Evolutionary conservation across 2,113 vertebrate genomes (phyloP).

Genomic region (Rhodinocichla rosea): DNA sequence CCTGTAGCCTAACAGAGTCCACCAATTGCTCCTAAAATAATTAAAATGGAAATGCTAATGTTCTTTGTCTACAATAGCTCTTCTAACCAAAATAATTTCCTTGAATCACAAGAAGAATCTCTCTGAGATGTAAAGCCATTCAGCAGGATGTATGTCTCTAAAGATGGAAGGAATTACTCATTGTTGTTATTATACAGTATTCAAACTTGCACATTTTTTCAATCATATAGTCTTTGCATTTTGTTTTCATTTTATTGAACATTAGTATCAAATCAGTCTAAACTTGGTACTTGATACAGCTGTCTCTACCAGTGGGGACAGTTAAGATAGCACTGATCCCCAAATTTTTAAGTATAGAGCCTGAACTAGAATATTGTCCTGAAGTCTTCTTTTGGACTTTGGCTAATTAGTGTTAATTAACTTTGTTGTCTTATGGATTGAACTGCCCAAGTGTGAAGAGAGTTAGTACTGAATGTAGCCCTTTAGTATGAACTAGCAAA

Average conservation of each 20-base stretch:
- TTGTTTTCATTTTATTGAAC: conserved; percentile 7
- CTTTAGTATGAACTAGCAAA: conserved; percentile 26
- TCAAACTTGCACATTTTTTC: background rate
- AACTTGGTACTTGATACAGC: background rate
- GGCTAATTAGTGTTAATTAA: conserved; percentile 16
- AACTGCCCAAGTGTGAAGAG: conserved; percentile 26
- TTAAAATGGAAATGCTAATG: background rate
- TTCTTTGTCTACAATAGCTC: background rate
- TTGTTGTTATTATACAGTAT: background rate
- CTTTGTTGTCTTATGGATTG: conserved; percentile 13
- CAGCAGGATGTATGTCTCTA: background rate
- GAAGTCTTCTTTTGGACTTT: conserved; percentile 8
- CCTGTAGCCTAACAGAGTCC: background rate
- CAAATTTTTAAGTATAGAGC: background rate
- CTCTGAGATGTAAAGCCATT: background rate
- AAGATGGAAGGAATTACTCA: background rate
- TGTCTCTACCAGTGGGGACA: background rate
- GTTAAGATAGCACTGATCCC: background rate
- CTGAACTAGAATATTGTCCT: background rate
- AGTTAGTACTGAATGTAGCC: background rate
- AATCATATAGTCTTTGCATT: background rate
- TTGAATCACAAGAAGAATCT: background rate
- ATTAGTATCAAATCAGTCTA: conserved; percentile 28
- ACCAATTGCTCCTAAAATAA: background rate
- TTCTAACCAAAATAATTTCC: background rate